Base-by-base conservation (phyloP, 2,888 invertebrate genomes). In the Macrosiphum euphorbiae region DNA sequence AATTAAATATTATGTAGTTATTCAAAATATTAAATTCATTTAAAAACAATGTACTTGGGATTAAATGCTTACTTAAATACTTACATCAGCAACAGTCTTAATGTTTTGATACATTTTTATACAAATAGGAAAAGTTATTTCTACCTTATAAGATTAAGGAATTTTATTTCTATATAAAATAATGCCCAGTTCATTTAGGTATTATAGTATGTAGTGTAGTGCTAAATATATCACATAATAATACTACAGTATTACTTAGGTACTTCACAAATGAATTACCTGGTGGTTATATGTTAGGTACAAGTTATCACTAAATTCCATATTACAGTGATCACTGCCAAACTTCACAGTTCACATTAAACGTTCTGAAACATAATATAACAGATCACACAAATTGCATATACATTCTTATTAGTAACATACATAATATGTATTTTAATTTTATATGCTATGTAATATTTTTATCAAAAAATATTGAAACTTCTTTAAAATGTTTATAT, bases 281-380 rank as follows among this genome's bases (percentile, higher is more conserved):
- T 92, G 87, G 20, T 26, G 8, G 16, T 88, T 35, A 52, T 61
- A 86, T 67, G 87, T 67, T 86, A 78, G 35, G 78, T 35, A n/a
- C 85, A 26, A 92, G 61, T 92, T 78, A 88, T 44, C 92, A 92
- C 44, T 41, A 78, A 78, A n/a, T 78, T 78, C 88, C 41, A 11
- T 92, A 61, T 52, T 67, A 67, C 20, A 41, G 58, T 88, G 88
- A 58, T 88, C 52, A 88, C 28, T 67, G 88, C 61, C 41, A 50
- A 87, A 92, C 35, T 88, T 50, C 67, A 47, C 50, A 28, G 67
- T 67, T 47, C 50, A 47, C n/a, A 20, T 52, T 44, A 41, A 88
- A 52, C 78, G n/a, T 78, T 92, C 92, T 92, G 92, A 92, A 92
- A 92, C 88, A 92, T 78, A 92, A 92, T 92, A 92, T 88, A 87